Conservation (phyloP, 2,113 vertebrate species). For the Puntigrus tetrazona region DNA sequence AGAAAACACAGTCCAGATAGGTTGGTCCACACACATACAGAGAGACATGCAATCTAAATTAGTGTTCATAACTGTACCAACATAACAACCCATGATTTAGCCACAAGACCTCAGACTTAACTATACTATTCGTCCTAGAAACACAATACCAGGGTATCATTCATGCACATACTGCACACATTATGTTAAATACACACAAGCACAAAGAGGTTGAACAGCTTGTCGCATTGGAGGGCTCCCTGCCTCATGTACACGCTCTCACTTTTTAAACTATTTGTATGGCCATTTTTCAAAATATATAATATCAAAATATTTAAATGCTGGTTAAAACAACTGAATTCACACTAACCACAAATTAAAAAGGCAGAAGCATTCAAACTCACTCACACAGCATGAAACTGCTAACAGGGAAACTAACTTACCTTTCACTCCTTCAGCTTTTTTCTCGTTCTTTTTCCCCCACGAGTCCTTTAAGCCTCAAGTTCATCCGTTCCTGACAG, state of each 20-base stretch:
- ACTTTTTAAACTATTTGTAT: neutral
- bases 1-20: constrained; percentile 40
- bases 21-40: constrained; percentile 44
- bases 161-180: neutral
- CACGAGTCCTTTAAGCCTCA: constrained; percentile 32
- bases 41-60: neutral
- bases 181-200: constrained; percentile 12
- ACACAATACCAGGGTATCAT: neutral
- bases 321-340: neutral
- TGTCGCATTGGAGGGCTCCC: constrained; percentile 13
- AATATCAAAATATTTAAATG: neutral
- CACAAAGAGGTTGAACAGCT: constrained; percentile 18
- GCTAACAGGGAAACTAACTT: constrained; percentile 27
- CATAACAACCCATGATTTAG: neutral
- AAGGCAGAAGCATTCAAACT: neutral
- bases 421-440: constrained; percentile 39
- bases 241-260: neutral
- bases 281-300: neutral
- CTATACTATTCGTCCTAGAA: neutral
- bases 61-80: neutral
- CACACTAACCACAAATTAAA: constrained; percentile 28
- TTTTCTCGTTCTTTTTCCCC: neutral
- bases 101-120: neutral
- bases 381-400: constrained; percentile 19
- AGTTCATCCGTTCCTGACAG: constrained; percentile 56